Percentiles rank a stretch among this genome's conserved stretches.
phyloP scores from a whole-genome alignment of 23 tunicate species.

The Diplosoma virens region DNA sequence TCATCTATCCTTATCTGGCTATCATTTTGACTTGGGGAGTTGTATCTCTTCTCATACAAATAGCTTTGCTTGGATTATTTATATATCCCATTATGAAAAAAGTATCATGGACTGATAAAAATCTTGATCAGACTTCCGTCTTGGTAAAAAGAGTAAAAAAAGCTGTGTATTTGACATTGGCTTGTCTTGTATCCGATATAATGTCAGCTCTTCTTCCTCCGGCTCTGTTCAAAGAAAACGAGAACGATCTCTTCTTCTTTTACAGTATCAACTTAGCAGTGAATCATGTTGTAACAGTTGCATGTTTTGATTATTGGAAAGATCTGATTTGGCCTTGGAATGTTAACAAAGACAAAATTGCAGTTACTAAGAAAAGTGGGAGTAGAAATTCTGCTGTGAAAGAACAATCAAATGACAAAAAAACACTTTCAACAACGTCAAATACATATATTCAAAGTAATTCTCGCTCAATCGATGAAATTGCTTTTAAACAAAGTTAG shows the following conservation, averaged over 20 bases:
- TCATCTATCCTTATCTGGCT: not conserved
- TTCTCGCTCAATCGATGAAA: too few species aligned
- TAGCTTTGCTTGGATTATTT: constrained; percentile 46
- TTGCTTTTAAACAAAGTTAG: too few species aligned
- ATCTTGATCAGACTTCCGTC: not conserved
- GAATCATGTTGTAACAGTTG: constrained; percentile 37
- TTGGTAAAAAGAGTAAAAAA: constrained; percentile 33
- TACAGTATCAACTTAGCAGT: constrained; percentile 36
- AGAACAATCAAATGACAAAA: too few species aligned
- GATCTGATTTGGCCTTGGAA: constrained; percentile 52
- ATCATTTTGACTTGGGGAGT: constrained; percentile 38
- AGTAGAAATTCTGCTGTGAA: too few species aligned
- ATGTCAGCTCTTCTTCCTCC: constrained; percentile 27
- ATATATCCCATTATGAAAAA: constrained; percentile 50
- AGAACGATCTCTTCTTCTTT: not conserved
- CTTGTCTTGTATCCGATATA: constrained; percentile 48
- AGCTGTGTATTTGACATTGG: constrained; percentile 32
- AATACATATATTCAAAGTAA: too few species aligned
- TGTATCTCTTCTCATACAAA: constrained; percentile 48
- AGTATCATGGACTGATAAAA: not conserved
- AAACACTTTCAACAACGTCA: too few species aligned
- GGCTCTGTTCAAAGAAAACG: not conserved
- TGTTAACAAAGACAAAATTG: too few species aligned
- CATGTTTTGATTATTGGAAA: constrained; percentile 61
- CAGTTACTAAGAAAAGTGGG: too few species aligned